These are phyloP conservation scores for Drosophila trichaetosa DNA, from an alignment of 2,888 invertebrate genomes.

Conservation along the genomic window DNA sequence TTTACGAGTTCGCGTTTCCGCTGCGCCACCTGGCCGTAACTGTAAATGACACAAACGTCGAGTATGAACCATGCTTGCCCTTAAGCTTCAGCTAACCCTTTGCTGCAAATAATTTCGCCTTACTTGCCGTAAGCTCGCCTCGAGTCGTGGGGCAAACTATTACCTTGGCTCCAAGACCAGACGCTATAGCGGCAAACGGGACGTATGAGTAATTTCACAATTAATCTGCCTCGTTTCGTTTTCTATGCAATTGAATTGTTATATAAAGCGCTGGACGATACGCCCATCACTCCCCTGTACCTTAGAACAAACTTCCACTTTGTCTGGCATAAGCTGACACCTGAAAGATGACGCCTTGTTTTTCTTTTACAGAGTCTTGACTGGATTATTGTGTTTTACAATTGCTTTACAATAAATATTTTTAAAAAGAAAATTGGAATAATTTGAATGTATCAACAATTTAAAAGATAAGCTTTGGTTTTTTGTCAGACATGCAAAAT, in stretches of 20 bases:
- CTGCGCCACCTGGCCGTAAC: slow-evolving; percentile 41
- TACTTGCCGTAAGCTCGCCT: not conserved
- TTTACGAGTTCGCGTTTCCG: slow-evolving; percentile 72
- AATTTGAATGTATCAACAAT: not conserved
- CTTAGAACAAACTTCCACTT: not conserved
- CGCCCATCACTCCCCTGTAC: slow-evolving; percentile 17
- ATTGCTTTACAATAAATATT: not conserved
- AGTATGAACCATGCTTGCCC: slow-evolving; percentile 40
- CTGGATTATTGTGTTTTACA: not conserved
- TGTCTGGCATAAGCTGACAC: not conserved
- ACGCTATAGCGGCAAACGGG: slow-evolving; percentile 37
- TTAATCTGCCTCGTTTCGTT: slow-evolving; percentile 58
- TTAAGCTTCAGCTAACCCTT: slow-evolving; percentile 28
- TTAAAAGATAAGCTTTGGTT: not conserved
- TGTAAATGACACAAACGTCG: slow-evolving; percentile 40
- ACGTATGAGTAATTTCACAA: slow-evolving; percentile 77
- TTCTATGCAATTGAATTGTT: slow-evolving; percentile 65
- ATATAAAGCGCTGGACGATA: slow-evolving; percentile 55
- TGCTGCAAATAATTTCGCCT: not conserved
- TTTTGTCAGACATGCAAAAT: not conserved
- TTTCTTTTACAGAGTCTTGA: no score
- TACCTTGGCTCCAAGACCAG: not conserved
- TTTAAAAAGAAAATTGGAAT: not conserved
- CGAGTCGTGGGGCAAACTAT: slow-evolving; percentile 2
- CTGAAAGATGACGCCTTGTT: not conserved